phyloP scores from a whole-genome alignment of 2,888 invertebrate genomes.

The Tetropium fuscum region DNA sequence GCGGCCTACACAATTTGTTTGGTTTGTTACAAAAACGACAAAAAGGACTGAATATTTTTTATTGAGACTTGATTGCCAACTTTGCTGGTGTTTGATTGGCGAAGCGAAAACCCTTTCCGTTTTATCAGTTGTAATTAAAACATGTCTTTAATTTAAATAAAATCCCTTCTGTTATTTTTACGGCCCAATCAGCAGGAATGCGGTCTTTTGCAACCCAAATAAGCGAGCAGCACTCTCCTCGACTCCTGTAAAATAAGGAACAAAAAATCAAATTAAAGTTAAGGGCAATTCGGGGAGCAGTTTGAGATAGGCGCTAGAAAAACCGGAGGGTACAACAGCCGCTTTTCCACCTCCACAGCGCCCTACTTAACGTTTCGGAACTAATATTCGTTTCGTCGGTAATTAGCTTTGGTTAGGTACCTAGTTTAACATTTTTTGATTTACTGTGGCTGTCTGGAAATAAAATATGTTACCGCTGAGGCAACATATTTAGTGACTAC shows the following conservation, averaged over 20 bases:
- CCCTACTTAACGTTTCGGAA: slow-evolving; percentile 61
- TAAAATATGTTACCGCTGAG: slow-evolving; percentile 43
- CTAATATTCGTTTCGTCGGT: slow-evolving; percentile 59
- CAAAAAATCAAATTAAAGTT: slow-evolving; percentile 36
- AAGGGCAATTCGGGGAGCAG: slow-evolving; percentile 30
- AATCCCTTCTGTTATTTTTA: slow-evolving; percentile 52
- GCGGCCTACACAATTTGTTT: no score
- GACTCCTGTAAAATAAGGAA: slow-evolving; percentile 52
- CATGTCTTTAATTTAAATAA: slow-evolving; percentile 49
- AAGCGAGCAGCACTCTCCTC: slow-evolving; percentile 53
- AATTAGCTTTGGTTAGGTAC: slow-evolving; percentile 58
- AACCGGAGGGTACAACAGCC: slow-evolving; percentile 34
- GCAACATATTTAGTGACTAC: no score
- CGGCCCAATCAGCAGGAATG: slow-evolving; percentile 57
- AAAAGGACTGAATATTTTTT: no score
- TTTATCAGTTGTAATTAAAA: slow-evolving; percentile 22
- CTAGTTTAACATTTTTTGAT: slow-evolving; percentile 50
- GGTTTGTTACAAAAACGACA: no score
- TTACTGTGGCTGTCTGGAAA: slow-evolving; percentile 44
- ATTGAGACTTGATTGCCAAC: no score
- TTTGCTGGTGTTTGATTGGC: background rate
- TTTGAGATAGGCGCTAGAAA: slow-evolving; percentile 38
- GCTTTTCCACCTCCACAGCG: slow-evolving; percentile 34
- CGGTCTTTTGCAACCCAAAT: slow-evolving; percentile 57
- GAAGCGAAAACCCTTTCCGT: background rate